Evolutionary conservation across 2,113 vertebrate genomes (phyloP).

Genomic region (Silurus meridionalis): DNA sequence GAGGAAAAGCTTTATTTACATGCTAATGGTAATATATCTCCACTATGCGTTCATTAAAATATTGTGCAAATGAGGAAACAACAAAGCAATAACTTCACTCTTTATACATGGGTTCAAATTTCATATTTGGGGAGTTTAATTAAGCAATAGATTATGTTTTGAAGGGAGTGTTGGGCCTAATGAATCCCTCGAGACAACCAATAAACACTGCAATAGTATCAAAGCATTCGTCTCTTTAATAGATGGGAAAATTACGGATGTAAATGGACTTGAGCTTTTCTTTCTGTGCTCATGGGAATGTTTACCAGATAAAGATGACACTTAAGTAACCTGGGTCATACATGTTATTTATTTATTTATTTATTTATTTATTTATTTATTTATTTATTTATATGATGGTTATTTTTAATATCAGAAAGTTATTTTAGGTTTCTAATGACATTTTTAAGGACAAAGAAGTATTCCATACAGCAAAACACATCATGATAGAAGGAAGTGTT

Average conservation of each 20-base stretch:
- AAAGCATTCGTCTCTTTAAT: conserved; percentile 98
- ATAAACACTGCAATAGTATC: conserved; percentile 94
- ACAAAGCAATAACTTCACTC: conserved; percentile 84
- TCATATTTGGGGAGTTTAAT: conserved; percentile 98
- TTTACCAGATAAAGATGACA: conserved; percentile 73
- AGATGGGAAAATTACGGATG: conserved; percentile 91
- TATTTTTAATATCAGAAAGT: conserved; percentile 56
- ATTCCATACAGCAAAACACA: neutral
- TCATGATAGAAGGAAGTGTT: neutral
- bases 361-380: conserved; percentile 56
- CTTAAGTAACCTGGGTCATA: conserved; percentile 72
- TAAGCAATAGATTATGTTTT: conserved; percentile 99
- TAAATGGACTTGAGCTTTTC: conserved; percentile 84
- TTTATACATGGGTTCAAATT: conserved; percentile 90
- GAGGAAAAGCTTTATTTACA: conserved; percentile 81
- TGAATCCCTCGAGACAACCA: conserved; percentile 91
- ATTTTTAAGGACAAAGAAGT: conserved; percentile 66
- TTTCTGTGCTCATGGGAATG: conserved; percentile 77
- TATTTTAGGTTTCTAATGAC: conserved; percentile 55
- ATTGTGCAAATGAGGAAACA: conserved; percentile 78
- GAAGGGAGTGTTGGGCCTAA: conserved; percentile 94
- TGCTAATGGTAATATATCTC: conserved; percentile 74
- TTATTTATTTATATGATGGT: conserved; percentile 38
- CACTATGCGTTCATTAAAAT: conserved; percentile 83
- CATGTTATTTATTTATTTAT: conserved; percentile 54